These are phyloP conservation scores for Melanotaenia trifasciata DNA, from an alignment of 2,797 vertebrate genomes.

Conservation along the genomic window DNA sequence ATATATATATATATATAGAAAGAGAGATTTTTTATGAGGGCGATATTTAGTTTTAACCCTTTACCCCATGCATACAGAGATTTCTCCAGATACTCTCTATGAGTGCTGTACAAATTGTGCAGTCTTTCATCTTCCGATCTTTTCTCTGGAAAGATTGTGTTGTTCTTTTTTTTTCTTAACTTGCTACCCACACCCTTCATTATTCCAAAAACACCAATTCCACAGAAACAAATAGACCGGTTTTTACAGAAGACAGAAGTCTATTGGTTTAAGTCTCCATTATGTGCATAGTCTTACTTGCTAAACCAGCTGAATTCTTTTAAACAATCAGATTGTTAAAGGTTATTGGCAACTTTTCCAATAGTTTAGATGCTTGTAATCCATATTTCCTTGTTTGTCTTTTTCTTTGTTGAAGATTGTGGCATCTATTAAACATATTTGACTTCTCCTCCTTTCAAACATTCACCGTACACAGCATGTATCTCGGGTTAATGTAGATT, in stretches of 20 bases:
- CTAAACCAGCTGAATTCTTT: slow-evolving; percentile 50
- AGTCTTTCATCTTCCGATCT: not conserved
- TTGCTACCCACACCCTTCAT: not conserved
- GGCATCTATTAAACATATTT: not conserved
- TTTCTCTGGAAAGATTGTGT: not conserved
- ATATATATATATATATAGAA: too few species aligned
- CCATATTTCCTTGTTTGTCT: slow-evolving; percentile 13
- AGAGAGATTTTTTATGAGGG: too few species aligned
- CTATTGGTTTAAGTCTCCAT: slow-evolving; percentile 12
- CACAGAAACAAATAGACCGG: slow-evolving; percentile 12
- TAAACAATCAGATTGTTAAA: slow-evolving; percentile 35
- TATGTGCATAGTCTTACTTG: slow-evolving; percentile 31
- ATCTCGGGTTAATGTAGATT: too few species aligned
- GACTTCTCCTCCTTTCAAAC: slow-evolving; percentile 1
- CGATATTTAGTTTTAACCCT: too few species aligned
- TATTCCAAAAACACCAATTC: not conserved
- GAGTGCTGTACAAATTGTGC: too few species aligned
- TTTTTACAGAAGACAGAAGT: slow-evolving; percentile 15
- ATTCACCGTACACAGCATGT: too few species aligned
- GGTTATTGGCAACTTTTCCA: slow-evolving; percentile 1
- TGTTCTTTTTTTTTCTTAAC: not conserved
- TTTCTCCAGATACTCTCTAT: too few species aligned
- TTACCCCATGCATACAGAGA: too few species aligned
- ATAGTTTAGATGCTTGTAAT: slow-evolving; percentile 16
- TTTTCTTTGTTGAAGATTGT: not conserved